These are phyloP conservation scores for Neotoma lepida DNA, from an alignment of 2,113 vertebrate species.

Conservation along the genomic window DNA sequence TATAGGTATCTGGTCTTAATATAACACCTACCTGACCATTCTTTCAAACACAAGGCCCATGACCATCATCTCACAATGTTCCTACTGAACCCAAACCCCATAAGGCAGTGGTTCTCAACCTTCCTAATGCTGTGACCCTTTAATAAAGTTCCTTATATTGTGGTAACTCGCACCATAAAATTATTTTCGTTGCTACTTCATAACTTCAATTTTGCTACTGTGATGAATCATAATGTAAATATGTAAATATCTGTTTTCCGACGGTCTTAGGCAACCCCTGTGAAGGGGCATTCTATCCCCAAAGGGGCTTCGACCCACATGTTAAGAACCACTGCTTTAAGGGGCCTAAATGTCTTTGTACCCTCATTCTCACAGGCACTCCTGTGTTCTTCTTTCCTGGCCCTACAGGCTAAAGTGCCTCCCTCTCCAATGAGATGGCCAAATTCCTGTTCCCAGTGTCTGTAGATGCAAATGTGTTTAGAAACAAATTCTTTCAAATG, in stretches of 20 bases:
- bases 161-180: background rate
- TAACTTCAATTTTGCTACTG: background rate
- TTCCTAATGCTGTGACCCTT: background rate
- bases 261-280: background rate
- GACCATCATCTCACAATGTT: background rate
- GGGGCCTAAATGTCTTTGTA: background rate
- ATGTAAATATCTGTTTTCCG: background rate
- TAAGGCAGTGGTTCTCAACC: background rate
- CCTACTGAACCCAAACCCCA: background rate
- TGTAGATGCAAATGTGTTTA: background rate
- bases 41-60: background rate
- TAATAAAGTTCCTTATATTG: background rate
- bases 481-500: background rate
- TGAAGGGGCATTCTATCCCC: background rate
- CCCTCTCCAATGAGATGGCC: background rate
- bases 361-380: background rate
- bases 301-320: background rate
- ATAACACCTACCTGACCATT: rapidly evolving
- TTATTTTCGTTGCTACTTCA: background rate
- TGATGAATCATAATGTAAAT: background rate
- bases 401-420: background rate
- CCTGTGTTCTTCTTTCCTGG: background rate
- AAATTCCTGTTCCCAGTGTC: background rate
- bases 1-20: background rate
- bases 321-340: background rate